A percentile compares a stretch with the other conserved stretches of the same genome.
Conservation (phyloP, 2,797 vertebrate species). For the Graptemys geographica region DNA sequence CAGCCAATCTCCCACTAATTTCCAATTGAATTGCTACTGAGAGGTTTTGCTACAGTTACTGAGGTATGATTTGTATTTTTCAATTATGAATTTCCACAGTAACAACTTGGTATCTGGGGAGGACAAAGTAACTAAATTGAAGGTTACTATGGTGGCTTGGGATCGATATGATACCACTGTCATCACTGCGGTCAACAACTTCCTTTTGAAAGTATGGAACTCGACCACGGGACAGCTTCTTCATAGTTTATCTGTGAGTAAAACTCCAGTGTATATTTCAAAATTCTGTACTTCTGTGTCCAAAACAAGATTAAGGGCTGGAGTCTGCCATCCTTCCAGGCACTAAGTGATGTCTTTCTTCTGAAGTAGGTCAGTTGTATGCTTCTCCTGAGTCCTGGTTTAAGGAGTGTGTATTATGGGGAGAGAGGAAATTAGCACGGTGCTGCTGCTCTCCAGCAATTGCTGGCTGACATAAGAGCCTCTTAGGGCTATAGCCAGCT, state of each 20-base stretch:
- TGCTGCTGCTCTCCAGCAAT: neutral
- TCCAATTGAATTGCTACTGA: neutral
- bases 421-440: neutral
- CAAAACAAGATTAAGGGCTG: neutral
- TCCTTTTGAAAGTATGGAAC: constrained; percentile 97
- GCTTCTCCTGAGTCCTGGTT: neutral
- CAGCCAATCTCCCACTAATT: neutral
- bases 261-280: neutral
- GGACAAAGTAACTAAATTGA: constrained; percentile 94
- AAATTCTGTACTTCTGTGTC: neutral
- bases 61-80: constrained; percentile 21
- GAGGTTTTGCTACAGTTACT: neutral
- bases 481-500: neutral
- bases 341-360: neutral
- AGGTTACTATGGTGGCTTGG: constrained; percentile 99
- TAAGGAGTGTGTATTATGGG: fast-evolving
- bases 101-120: constrained; percentile 84
- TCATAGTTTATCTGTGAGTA: constrained; percentile 93
- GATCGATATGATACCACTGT: constrained; percentile 91
- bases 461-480: neutral
- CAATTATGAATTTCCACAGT: constrained; percentile 78
- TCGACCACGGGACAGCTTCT: constrained; percentile 91
- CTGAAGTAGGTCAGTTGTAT: neutral
- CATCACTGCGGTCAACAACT: constrained; percentile 98
- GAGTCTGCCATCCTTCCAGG: neutral